Evolutionary conservation across 2,888 invertebrate species (phyloP).

Genomic region (Scaptomyza reducta): DNA sequence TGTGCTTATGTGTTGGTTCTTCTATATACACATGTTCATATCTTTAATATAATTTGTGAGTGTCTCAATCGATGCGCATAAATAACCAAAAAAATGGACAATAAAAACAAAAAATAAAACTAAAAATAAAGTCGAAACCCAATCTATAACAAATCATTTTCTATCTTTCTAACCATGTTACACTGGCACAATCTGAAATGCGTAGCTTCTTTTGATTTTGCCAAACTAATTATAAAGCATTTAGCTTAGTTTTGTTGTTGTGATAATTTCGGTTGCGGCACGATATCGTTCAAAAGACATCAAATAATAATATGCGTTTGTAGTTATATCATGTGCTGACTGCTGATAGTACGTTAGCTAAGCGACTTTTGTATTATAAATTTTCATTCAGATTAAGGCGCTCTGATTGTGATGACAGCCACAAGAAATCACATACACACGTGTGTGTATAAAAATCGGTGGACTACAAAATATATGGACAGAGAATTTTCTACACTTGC

Average conservation of each 20-base stretch:
- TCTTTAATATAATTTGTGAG: constrained; percentile 33
- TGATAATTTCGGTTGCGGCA: constrained; percentile 65
- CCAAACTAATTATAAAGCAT: constrained; percentile 81
- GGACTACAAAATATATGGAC: background rate
- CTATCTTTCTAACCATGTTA: constrained; percentile 22
- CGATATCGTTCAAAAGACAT: constrained; percentile 23
- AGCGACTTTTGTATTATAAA: constrained; percentile 62
- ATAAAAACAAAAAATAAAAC: constrained; percentile 11
- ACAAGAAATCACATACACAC: background rate
- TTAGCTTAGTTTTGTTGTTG: constrained; percentile 81
- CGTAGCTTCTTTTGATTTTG: constrained; percentile 45
- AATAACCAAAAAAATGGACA: constrained; percentile 30
- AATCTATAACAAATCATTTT: constrained; percentile 68
- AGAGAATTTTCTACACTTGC: constrained; percentile 1
- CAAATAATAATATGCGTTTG: constrained; percentile 49
- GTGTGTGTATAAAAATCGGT: background rate
- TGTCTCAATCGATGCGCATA: constrained; percentile 45
- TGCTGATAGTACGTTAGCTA: constrained; percentile 44
- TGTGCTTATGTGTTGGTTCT: constrained; percentile 10
- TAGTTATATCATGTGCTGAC: constrained; percentile 46
- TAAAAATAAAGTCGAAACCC: constrained; percentile 4
- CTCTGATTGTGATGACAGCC: constrained; percentile 7
- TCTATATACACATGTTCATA: background rate
- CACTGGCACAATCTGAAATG: constrained; percentile 1
- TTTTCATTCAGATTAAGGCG: constrained; percentile 34